Conservation (phyloP, 64 coral and sea anemone genomes). For the Montipora efflorescens region DNA sequence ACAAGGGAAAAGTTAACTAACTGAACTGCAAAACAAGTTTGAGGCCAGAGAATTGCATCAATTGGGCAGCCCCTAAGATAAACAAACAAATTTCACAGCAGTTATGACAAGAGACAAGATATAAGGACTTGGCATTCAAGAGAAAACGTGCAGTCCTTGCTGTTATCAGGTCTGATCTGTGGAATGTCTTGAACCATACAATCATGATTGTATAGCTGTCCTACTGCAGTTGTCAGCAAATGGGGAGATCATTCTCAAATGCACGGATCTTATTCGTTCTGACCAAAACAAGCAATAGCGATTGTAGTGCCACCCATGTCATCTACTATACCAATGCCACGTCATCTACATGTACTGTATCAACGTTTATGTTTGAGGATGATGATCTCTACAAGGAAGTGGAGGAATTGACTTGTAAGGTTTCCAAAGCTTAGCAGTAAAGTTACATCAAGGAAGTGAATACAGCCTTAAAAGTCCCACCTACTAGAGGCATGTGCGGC, state of each 20-base stretch:
- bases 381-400: slow-evolving; percentile 55
- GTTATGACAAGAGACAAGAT: too few species aligned
- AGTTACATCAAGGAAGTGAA: slow-evolving; percentile 20
- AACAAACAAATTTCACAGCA: too few species aligned
- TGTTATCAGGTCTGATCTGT: slow-evolving; percentile 24
- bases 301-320: slow-evolving; percentile 54
- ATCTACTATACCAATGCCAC: too few species aligned
- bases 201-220: background rate
- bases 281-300: slow-evolving; percentile 62
- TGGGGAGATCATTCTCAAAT: slow-evolving; percentile 34
- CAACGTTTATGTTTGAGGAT: slow-evolving; percentile 53
- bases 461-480: slow-evolving; percentile 32
- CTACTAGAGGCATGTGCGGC: slow-evolving; percentile 38
- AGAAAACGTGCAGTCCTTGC: background rate
- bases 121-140: too few species aligned
- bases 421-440: slow-evolving; percentile 25
- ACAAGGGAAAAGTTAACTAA: background rate
- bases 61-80: background rate
- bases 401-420: slow-evolving; percentile 26
- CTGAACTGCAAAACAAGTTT: slow-evolving; percentile 48
- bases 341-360: background rate
- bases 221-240: slow-evolving; percentile 23
- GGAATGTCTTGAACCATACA: too few species aligned
- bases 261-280: slow-evolving; percentile 47
- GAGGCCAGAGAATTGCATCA: slow-evolving; percentile 53